Conservation (phyloP, 2,888 invertebrate species). For the Drosophila buzzatii region DNA sequence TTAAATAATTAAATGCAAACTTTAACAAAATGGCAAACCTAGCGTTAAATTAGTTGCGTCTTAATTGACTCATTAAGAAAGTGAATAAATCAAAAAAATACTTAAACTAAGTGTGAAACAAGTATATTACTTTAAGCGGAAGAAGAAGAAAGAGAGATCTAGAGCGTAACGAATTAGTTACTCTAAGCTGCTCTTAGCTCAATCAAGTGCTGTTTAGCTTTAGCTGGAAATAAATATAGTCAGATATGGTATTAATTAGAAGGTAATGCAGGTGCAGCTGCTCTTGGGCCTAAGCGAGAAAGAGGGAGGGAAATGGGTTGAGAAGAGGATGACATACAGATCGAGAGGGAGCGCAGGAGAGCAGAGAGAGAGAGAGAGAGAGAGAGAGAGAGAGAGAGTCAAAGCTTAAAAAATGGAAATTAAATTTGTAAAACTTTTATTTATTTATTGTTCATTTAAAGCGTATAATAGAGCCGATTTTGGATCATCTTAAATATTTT, state of each 20-base stretch:
- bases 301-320: background rate
- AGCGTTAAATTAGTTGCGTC: background rate
- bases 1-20: background rate
- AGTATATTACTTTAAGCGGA: background rate
- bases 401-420: background rate
- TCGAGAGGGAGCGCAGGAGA: background rate
- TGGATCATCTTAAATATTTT: too few relatives aligned
- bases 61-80: slow-evolving; percentile 8
- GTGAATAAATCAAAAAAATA: slow-evolving; percentile 13
- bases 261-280: background rate
- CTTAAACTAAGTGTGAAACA: slow-evolving; percentile 15
- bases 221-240: slow-evolving; percentile 5
- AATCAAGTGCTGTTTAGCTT: slow-evolving; percentile 9
- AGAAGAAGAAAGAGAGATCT: background rate
- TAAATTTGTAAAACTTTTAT: background rate
- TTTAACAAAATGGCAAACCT: background rate
- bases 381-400: too few relatives aligned
- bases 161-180: background rate
- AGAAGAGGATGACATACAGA: background rate
- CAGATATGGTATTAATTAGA: background rate
- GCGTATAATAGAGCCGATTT: too few relatives aligned
- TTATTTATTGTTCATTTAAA: too few relatives aligned
- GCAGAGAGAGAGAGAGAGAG: background rate
- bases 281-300: background rate
- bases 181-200: slow-evolving; percentile 4